phyloP scores from a whole-genome alignment of 2,113 vertebrate species.

The Strigops habroptila region DNA sequence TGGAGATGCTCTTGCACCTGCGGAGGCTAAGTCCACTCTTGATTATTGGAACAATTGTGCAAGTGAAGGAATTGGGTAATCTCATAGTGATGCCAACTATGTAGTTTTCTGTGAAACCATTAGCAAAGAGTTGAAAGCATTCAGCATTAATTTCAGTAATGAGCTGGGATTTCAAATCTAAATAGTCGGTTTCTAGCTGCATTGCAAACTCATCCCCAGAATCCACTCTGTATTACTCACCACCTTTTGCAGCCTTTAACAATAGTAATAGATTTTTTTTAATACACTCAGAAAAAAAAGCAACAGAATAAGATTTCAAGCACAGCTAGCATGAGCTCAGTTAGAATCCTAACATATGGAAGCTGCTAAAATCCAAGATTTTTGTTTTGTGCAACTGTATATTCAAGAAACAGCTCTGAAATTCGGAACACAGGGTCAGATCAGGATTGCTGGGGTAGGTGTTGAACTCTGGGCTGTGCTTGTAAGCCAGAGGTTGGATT shows the following conservation, averaged over 20 bases:
- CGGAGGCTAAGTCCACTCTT: neutral
- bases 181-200: neutral
- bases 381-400: neutral
- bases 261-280: neutral
- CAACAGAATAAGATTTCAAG: neutral
- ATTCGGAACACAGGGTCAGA: neutral
- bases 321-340: neutral
- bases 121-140: neutral
- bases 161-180: conserved; percentile 6
- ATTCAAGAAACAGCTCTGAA: neutral
- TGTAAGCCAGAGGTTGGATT: neutral
- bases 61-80: conserved; percentile 18
- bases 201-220: neutral
- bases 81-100: neutral
- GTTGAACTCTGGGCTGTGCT: neutral
- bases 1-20: conserved; percentile 5
- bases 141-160: conserved; percentile 25
- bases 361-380: neutral
- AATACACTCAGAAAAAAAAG: neutral
- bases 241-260: neutral
- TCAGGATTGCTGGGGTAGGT: neutral
- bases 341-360: neutral
- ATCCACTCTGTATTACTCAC: neutral
- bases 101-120: conserved; percentile 2
- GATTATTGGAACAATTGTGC: conserved; percentile 14